Evolutionary conservation across 2,797 vertebrate genomes (phyloP).

Genomic region (Gorsachius magnificus): DNA sequence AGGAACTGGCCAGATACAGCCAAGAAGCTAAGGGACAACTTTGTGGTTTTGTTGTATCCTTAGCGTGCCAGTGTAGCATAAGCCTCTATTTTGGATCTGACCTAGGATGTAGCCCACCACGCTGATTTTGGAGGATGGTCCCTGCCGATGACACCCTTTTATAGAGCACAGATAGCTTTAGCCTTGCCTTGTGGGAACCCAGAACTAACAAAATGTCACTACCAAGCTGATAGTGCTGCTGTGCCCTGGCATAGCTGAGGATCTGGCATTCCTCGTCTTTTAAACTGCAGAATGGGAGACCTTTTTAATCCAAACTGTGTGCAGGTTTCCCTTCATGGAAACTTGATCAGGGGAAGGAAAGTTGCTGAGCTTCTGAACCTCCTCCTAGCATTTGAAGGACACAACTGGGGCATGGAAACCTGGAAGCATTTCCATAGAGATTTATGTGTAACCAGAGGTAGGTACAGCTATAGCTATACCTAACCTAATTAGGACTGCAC

Average conservation of each 20-base stretch:
- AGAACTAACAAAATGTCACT: neutral
- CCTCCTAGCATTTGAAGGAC: neutral
- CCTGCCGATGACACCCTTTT: neutral
- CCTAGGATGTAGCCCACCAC: accelerated
- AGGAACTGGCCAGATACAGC: neutral
- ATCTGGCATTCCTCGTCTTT: neutral
- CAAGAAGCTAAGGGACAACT: neutral
- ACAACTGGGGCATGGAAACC: neutral
- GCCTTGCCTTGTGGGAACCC: neutral
- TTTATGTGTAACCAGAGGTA: neutral
- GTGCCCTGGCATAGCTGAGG: neutral
- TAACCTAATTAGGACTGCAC: neutral
- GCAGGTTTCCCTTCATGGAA: neutral
- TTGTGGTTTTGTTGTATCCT: neutral
- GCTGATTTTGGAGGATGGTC: neutral
- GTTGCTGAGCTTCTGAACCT: neutral
- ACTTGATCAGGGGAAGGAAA: neutral
- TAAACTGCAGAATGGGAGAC: neutral
- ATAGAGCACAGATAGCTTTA: neutral
- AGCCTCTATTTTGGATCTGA: neutral
- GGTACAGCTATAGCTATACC: neutral
- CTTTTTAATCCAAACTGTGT: neutral
- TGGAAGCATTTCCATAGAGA: neutral
- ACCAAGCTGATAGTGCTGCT: neutral
- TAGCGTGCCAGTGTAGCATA: accelerated